Percentiles rank a stretch among this genome's conserved stretches.
These are phyloP conservation scores for Oophaga sylvatica DNA, from an alignment of 2,797 vertebrate species.

Conservation along the genomic window DNA sequence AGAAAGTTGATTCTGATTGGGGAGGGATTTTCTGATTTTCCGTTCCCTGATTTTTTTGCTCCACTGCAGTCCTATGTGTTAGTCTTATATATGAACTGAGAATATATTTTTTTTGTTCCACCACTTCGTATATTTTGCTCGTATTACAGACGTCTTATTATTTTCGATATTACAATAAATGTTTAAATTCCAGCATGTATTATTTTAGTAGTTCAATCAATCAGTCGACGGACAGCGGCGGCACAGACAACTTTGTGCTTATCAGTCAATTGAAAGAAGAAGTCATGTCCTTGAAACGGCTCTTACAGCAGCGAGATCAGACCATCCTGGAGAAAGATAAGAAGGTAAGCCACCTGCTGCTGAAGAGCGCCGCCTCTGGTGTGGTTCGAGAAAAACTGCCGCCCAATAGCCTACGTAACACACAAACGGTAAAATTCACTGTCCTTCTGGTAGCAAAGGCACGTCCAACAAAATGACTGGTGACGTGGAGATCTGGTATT, in stretches of 20 bases:
- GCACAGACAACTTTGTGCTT: conserved; percentile 98
- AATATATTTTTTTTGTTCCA: conserved; percentile 62
- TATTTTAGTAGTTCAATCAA: conserved; percentile 91
- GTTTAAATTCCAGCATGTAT: conserved; percentile 60
- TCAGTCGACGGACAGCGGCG: conserved; percentile 97
- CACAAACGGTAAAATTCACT: too few species aligned
- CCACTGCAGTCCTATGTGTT: not conserved
- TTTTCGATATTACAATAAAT: conserved; percentile 59
- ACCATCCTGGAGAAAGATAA: conserved; percentile 97
- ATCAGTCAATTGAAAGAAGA: conserved; percentile 99
- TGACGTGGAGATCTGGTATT: too few species aligned
- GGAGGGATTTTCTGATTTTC: not conserved
- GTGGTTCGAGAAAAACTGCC: too few species aligned
- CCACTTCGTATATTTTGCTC: not conserved
- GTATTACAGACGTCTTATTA: conserved; percentile 45
- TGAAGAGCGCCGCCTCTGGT: too few species aligned
- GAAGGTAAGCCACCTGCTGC: conserved; percentile 80
- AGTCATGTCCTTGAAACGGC: conserved; percentile 96
- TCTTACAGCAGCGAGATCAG: conserved; percentile 96
- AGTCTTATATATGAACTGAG: conserved; percentile 61
- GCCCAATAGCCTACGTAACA: too few species aligned
- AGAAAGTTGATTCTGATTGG: too few species aligned
- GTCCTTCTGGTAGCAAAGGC: too few species aligned
- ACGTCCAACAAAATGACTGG: too few species aligned
- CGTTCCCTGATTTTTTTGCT: not conserved